A percentile compares a stretch with the other conserved stretches of the same genome.
phyloP scores from a whole-genome alignment of 2,113 vertebrate genomes.

The Pseudorhombus dupliciocellatus region DNA sequence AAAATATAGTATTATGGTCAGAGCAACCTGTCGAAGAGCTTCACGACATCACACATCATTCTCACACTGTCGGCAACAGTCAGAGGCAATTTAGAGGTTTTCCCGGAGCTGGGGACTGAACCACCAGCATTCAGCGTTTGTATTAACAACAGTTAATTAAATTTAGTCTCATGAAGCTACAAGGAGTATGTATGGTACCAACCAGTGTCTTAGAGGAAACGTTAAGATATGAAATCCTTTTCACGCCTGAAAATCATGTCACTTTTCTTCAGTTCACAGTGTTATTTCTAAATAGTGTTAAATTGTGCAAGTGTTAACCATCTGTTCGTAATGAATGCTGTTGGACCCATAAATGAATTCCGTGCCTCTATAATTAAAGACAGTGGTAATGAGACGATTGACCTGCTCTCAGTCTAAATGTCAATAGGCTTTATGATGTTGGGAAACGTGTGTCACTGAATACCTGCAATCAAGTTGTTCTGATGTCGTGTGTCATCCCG shows the following conservation, averaged over 20 bases:
- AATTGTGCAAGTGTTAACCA: neutral
- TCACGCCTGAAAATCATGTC: neutral
- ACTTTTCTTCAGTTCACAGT: neutral
- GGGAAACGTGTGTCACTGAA: neutral
- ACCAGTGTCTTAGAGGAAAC: neutral
- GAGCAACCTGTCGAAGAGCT: too few species aligned
- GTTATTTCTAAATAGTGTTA: constrained; percentile 3
- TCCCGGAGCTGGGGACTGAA: too few species aligned
- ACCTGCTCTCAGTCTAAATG: neutral
- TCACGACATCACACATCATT: too few species aligned
- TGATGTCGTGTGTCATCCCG: constrained; percentile 8
- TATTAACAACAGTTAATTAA: too few species aligned
- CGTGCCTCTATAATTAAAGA: constrained; percentile 16
- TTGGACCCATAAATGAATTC: constrained; percentile 15
- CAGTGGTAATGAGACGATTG: neutral
- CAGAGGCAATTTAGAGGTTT: too few species aligned
- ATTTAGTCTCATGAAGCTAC: too few species aligned
- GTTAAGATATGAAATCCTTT: constrained; percentile 1
- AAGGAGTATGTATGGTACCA: too few species aligned
- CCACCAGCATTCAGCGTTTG: too few species aligned
- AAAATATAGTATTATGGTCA: too few species aligned
- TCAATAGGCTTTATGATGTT: neutral
- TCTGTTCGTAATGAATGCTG: constrained; percentile 9
- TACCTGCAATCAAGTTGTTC: constrained; percentile 9
- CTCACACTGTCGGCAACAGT: too few species aligned